A percentile compares a stretch with the other conserved stretches of the same genome.
These are phyloP conservation scores for Parazoanthus swiftii DNA, from an alignment of 92 coral and sea anemone species.

Conservation along the genomic window DNA sequence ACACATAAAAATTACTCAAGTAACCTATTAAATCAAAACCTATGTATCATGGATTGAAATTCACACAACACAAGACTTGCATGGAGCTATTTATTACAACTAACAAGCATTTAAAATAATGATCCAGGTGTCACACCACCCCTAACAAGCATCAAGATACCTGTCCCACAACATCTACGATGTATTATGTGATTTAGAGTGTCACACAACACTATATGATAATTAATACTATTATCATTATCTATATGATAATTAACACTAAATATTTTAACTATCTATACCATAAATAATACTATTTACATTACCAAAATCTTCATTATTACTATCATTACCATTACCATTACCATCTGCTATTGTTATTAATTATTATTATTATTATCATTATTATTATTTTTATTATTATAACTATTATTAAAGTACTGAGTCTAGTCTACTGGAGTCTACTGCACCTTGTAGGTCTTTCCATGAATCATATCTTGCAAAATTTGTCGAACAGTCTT, in stretches of 20 bases:
- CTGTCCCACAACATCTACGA: neutral
- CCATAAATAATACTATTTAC: too few species aligned
- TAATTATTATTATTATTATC: too few species aligned
- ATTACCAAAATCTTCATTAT: too few species aligned
- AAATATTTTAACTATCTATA: too few species aligned
- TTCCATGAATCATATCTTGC: conserved; percentile 75
- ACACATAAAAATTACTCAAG: neutral
- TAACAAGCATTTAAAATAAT: neutral
- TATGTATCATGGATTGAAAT: neutral
- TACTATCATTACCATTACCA: too few species aligned
- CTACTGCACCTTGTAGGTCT: conserved; percentile 73
- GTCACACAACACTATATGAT: neutral
- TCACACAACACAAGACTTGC: neutral
- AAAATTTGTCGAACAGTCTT: conserved; percentile 87
- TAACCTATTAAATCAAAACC: neutral
- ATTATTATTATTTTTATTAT: too few species aligned
- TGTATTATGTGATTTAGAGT: too few species aligned
- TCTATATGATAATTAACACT: too few species aligned
- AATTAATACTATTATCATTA: too few species aligned
- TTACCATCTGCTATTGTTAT: too few species aligned
- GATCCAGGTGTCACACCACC: neutral
- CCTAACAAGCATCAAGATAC: neutral
- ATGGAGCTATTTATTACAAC: neutral
- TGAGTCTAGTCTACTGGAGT: neutral
- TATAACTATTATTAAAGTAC: too few species aligned